Evolutionary conservation across 2,888 invertebrate genomes (phyloP), one percentile per base, ranked within the genome.

Genomic region (Aphidoletes aphidimyza): DNA sequence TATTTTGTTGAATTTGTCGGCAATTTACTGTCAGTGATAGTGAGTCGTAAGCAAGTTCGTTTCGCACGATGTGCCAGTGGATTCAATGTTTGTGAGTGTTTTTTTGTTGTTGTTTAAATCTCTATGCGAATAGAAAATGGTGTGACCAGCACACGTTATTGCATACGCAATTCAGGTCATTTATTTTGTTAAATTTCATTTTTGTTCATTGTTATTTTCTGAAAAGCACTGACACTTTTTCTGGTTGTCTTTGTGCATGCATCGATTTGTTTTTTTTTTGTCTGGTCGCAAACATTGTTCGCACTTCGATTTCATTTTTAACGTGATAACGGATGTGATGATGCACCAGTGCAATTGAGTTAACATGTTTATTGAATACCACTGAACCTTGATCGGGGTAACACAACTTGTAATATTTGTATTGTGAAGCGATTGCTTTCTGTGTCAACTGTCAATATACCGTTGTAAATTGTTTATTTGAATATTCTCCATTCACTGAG

Each of bases 131-230:
- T 36, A 37, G 37, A 6, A 81, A 36, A 37, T 37, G 81, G 81
- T 81, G 81, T 81, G 81, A 81, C 81, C 81, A 37, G 81, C 81
- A 81, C 81, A 81, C 81, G 14, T 36, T 37, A 81, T 81, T 37
- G 37, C 36, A n/a, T 22, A 11, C 81, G 37, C 81, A 37, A 37
- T 6, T n/a, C 37, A 5, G 3, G 36, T 22, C 9, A 5, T 22
- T n/a, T n/a, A n/a, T n/a, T n/a, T n/a, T n/a, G n/a, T n/a, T n/a
- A 17, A 78, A 36, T 9, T 1, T 19, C 36, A 14, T 34, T 36
- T 78, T 59, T 69, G 34, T 59, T 8, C 26, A 30, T 26, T 9
- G 8, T 59, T 9, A 26, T 19, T 59, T 26, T 59, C 3, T 2
- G 14, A 17, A 36, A 78, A 78, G 5, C 26, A 19, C 1, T 37